Conservation (phyloP, 2,113 vertebrate species). For the Carassius auratus region DNA sequence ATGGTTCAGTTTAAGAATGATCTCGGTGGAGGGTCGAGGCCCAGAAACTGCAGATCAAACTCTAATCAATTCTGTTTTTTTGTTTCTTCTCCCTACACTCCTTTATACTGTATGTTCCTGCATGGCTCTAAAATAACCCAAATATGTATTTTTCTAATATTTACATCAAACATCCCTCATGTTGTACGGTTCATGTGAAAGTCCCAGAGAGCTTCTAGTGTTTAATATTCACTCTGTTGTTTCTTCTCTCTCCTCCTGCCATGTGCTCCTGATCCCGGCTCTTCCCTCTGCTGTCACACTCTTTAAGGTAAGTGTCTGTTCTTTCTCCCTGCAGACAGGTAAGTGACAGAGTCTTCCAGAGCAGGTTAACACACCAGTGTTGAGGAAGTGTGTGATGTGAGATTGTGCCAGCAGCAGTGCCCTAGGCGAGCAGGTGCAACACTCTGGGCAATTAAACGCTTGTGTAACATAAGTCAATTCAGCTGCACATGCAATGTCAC, state of each 20-base stretch:
- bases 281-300: constrained; percentile 16
- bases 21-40: too few relatives aligned
- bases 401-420: constrained; percentile 68
- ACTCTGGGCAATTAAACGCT: constrained; percentile 69
- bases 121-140: neutral
- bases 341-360: constrained; percentile 32
- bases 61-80: too few relatives aligned
- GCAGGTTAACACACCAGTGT: constrained; percentile 60
- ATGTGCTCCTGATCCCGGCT: constrained; percentile 55
- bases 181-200: neutral
- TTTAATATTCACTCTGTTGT: constrained; percentile 23
- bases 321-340: constrained; percentile 38
- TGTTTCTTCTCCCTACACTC: neutral
- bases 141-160: neutral
- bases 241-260: constrained; percentile 44
- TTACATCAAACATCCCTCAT: neutral
- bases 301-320: constrained; percentile 65
- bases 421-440: constrained; percentile 67
- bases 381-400: constrained; percentile 60
- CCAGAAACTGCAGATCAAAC: too few relatives aligned
- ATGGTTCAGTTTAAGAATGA: neutral
- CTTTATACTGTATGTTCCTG: neutral
- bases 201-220: constrained; percentile 2
- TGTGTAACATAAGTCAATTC: constrained; percentile 64
- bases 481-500: constrained; percentile 43